Conservation (phyloP, 1,140 invertebrate species). For the Drusus annulatus region DNA sequence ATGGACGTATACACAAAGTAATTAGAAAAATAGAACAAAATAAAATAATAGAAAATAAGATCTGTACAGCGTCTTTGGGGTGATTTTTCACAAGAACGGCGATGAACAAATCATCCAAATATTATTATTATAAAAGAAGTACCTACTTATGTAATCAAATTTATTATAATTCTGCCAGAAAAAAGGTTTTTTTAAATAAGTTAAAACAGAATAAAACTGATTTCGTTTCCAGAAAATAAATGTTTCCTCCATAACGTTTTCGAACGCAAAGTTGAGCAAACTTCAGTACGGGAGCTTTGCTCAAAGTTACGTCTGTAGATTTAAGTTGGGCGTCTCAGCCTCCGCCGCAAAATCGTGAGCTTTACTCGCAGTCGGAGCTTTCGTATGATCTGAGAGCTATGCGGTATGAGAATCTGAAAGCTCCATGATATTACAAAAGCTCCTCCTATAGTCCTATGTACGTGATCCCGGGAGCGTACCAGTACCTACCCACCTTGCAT, state of each 20-base stretch:
- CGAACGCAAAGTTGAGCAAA: constrained; percentile 41
- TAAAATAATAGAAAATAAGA: no score
- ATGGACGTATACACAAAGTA: no score
- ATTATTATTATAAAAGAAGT: no score
- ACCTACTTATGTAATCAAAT: no score
- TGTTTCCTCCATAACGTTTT: neutral
- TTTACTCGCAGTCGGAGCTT: constrained; percentile 52
- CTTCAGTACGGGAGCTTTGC: constrained; percentile 49
- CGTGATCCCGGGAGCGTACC: constrained; percentile 7
- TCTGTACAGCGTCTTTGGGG: no score
- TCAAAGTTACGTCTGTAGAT: constrained; percentile 55
- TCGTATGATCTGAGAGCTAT: constrained; percentile 53
- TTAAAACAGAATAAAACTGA: neutral
- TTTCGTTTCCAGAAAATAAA: constrained; percentile 40
- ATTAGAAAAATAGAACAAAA: no score
- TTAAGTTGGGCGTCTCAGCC: constrained; percentile 56
- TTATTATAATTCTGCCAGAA: no score
- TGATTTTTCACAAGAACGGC: no score
- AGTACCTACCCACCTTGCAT: neutral
- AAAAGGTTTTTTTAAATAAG: no score
- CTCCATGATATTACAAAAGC: constrained; percentile 36
- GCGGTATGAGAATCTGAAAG: constrained; percentile 33
- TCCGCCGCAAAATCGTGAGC: constrained; percentile 56
- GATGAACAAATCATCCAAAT: no score
- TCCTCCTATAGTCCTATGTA: neutral